These are phyloP conservation scores for Tokudaia tokunoshimensis DNA, from an alignment of 2,797 vertebrate genomes.

Conservation along the genomic window DNA sequence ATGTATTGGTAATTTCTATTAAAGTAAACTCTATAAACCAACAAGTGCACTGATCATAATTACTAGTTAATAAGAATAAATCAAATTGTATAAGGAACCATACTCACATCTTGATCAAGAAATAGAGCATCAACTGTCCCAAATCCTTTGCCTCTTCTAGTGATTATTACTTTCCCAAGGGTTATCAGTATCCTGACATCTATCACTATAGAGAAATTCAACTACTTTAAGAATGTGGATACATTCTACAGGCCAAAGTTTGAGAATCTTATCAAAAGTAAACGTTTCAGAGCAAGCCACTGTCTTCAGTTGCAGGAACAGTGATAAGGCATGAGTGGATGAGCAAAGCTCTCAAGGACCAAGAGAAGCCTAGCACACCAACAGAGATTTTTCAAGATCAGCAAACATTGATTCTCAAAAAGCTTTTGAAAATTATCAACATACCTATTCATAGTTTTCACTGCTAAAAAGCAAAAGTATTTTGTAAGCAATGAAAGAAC, in stretches of 20 bases:
- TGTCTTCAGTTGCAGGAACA: slow-evolving; percentile 76
- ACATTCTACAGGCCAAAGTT: slow-evolving; percentile 92
- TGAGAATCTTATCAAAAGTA: slow-evolving; percentile 91
- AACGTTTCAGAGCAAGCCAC: slow-evolving; percentile 56
- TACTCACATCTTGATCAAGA: background rate
- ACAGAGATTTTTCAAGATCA: slow-evolving; percentile 50
- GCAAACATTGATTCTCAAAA: background rate
- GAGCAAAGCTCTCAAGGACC: slow-evolving; percentile 30
- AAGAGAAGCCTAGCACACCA: background rate
- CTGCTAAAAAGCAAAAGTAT: slow-evolving; percentile 79
- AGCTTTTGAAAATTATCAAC: slow-evolving; percentile 42
- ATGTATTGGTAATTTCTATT: background rate
- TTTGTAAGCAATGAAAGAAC: slow-evolving; percentile 74
- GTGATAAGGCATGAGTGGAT: slow-evolving; percentile 1
- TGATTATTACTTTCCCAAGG: background rate
- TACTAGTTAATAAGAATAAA: background rate
- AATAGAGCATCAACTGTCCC: background rate
- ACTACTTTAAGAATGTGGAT: background rate
- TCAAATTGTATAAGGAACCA: slow-evolving; percentile 37
- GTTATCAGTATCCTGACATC: background rate
- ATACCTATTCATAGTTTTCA: slow-evolving; percentile 72
- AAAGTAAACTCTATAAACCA: background rate
- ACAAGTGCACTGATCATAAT: background rate
- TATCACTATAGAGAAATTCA: background rate
- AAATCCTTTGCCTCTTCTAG: background rate